Percentiles rank a stretch among this genome's conserved stretches.
Conservation (phyloP, 2,113 vertebrate genomes). For the Atherinomorus stipes region DNA sequence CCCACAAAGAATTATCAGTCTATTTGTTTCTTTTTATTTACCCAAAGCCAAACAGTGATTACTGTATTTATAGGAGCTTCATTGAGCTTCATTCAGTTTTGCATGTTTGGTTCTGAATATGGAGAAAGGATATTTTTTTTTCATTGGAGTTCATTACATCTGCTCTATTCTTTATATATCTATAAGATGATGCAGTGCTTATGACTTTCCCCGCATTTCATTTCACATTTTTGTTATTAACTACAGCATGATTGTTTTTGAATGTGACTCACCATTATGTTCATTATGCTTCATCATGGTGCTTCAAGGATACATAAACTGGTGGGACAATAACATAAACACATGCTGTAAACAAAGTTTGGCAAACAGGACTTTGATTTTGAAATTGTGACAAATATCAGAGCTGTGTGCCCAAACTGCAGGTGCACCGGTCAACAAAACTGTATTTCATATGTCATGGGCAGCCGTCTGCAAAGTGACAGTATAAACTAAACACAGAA, state of each 20-base stretch:
- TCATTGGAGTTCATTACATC: too few relatives aligned
- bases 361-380: constrained; percentile 49
- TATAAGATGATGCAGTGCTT: background rate
- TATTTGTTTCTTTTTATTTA: background rate
- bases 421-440: constrained; percentile 53
- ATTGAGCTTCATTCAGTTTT: too few relatives aligned
- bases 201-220: background rate
- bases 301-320: constrained; percentile 40
- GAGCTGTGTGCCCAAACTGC: constrained; percentile 36
- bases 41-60: too few relatives aligned
- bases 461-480: constrained; percentile 56
- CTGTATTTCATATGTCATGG: constrained; percentile 42
- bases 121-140: too few relatives aligned
- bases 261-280: constrained; percentile 42
- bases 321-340: constrained; percentile 50
- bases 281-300: constrained; percentile 31
- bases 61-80: too few relatives aligned
- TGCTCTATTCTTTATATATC: too few relatives aligned
- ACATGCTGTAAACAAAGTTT: constrained; percentile 52
- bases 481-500: constrained; percentile 56
- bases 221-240: too few relatives aligned
- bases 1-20: constrained; percentile 5
- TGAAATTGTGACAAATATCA: background rate
- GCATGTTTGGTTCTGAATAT: too few relatives aligned
- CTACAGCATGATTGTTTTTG: constrained; percentile 27